phyloP scores from a whole-genome alignment of 2,113 vertebrate genomes.

The Poeciliopsis prolifica region DNA sequence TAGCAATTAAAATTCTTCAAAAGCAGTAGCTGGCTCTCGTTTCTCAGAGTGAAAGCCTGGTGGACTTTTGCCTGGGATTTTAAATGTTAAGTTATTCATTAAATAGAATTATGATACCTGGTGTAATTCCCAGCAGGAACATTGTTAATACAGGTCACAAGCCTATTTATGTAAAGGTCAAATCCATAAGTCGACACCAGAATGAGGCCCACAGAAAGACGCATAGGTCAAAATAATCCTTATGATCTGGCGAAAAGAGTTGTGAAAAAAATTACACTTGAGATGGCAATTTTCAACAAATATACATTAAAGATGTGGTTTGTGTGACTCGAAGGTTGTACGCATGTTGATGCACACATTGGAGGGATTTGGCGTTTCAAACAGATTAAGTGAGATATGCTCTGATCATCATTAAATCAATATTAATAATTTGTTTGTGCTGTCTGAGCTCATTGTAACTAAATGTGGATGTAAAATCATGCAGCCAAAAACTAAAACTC shows the following conservation, averaged over 20 bases:
- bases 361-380: constrained; percentile 21
- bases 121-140: constrained; percentile 47
- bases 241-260: constrained; percentile 32
- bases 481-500: constrained; percentile 35
- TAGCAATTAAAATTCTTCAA: constrained; percentile 59
- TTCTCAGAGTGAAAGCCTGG: constrained; percentile 50
- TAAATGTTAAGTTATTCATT: constrained; percentile 84
- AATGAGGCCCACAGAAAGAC: constrained; percentile 35
- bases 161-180: constrained; percentile 72
- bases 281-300: constrained; percentile 16
- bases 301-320: not conserved
- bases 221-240: constrained; percentile 51
- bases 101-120: constrained; percentile 75
- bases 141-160: constrained; percentile 71
- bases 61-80: constrained; percentile 54
- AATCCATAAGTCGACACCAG: constrained; percentile 40
- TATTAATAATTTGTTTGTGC: constrained; percentile 37
- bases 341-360: not conserved
- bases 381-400: constrained; percentile 24
- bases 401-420: constrained; percentile 35
- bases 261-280: constrained; percentile 22
- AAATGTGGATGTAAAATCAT: constrained; percentile 19
- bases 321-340: not conserved
- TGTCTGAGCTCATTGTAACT: constrained; percentile 30
- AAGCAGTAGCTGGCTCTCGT: constrained; percentile 44